Conservation (phyloP, 53 echinoderm and acorn worm genomes). For the Stichopus horrens region DNA sequence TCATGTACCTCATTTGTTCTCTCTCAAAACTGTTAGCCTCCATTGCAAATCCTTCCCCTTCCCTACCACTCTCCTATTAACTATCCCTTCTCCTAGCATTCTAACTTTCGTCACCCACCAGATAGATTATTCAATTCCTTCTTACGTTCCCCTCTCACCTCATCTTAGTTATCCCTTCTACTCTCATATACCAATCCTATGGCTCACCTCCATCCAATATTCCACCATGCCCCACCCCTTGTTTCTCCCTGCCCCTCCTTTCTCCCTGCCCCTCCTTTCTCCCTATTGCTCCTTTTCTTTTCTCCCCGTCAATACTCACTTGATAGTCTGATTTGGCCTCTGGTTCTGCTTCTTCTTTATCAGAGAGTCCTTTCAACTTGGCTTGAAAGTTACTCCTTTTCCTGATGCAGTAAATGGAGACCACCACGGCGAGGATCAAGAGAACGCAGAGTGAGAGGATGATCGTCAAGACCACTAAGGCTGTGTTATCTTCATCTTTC, state of each 20-base stretch:
- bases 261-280: not conserved
- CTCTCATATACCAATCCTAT: too few species aligned
- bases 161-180: too few species aligned
- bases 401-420: slow-evolving; percentile 85
- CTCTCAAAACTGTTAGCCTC: too few species aligned
- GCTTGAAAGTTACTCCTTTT: slow-evolving; percentile 73
- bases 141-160: too few species aligned
- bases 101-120: too few species aligned
- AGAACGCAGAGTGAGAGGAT: slow-evolving; percentile 88
- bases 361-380: slow-evolving; percentile 84
- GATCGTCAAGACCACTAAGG: slow-evolving; percentile 85
- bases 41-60: too few species aligned
- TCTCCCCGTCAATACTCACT: slow-evolving; percentile 48
- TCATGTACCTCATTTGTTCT: too few species aligned
- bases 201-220: not conserved
- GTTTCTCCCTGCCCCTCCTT: not conserved
- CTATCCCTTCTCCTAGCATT: too few species aligned
- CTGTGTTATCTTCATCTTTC: slow-evolving; percentile 70
- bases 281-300: not conserved
- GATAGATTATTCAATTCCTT: too few species aligned
- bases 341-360: slow-evolving; percentile 63
- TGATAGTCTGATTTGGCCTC: slow-evolving; percentile 97
- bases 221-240: not conserved
- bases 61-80: too few species aligned
- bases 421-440: slow-evolving; percentile 78